Base-by-base conservation (phyloP, 2,113 vertebrate species). In the Paramisgurnus dabryanus region DNA sequence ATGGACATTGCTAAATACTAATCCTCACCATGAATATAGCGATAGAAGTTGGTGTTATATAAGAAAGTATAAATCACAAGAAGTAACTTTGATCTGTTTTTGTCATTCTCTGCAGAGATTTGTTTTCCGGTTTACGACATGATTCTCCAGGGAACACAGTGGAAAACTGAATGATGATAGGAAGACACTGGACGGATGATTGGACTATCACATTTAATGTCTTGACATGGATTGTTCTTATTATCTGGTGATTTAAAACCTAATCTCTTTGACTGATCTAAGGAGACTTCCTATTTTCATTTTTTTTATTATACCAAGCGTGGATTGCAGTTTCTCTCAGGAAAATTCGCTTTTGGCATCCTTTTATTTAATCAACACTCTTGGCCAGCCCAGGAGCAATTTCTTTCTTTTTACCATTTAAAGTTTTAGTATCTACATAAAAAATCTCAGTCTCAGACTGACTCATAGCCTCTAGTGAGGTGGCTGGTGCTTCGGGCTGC, bases 401-500 rank as follows among this genome's bases (percentile, higher is more conserved):
- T 53, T 10, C 11, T 49, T 49, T 49, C 5, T 5, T n/a, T 57
- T 57, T 6, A 7, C 13, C 13, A 18, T 7, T 58, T 58, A 13
- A 53, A 13, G 5, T 53, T 53, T 15, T 13, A 53, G 12, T 53
- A 53, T 15, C 12, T 13, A 53, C 11, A 11, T 12, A 53, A 53
- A 17, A 8, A 7, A 58, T 18, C n/a, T 58, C 55, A 58, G 55
- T 58, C 55, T 13, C 45, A 49, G 71, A 34, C 72, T 75, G 49
- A 66, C 58, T 10, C 8, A 17, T 74, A 39, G 84, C 67, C 68
- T 85, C 6, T 53, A 57, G 67, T 18, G 63, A 83, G 80, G 34
- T 60, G 27, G 72, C 47, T 47, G 82, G 66, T 79, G 71, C 82
- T 69, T 34, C 86, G 90, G 83, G 87, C 93, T 87, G 95, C 95